Percentiles rank a stretch among this genome's conserved stretches.
Conservation (phyloP, 92 coral and sea anemone species). For the Phenganax marumi region DNA sequence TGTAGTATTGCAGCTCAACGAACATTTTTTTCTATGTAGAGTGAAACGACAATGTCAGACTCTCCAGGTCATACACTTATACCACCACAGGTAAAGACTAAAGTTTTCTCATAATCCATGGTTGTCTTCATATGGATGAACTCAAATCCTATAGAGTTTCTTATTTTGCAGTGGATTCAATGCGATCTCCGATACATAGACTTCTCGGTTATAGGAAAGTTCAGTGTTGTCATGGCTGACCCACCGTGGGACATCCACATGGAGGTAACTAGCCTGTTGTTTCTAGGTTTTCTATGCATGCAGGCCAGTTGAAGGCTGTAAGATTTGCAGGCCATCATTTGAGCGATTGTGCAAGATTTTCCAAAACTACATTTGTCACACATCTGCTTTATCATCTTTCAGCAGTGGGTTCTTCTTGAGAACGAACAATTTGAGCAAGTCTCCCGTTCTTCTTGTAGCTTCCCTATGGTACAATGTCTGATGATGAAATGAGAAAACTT, state of each 20-base stretch:
- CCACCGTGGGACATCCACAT: constrained; percentile 99
- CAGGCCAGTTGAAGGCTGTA: too few relatives aligned
- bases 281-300: neutral
- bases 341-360: too few relatives aligned
- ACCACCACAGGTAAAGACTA: constrained; percentile 24
- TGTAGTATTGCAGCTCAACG: neutral
- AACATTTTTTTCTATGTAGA: constrained; percentile 1
- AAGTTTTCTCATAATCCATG: neutral
- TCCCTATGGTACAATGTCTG: constrained; percentile 98
- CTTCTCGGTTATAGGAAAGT: constrained; percentile 80
- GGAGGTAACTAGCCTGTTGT: constrained; percentile 65
- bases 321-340: too few relatives aligned
- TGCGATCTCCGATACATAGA: constrained; percentile 88
- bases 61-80: constrained; percentile 29
- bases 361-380: too few relatives aligned
- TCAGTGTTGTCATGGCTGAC: constrained; percentile 97
- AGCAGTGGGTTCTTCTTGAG: neutral
- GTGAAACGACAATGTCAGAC: constrained; percentile 35
- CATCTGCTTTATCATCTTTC: too few relatives aligned
- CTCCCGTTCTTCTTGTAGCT: constrained; percentile 50
- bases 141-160: neutral
- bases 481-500: constrained; percentile 94
- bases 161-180: constrained; percentile 74
- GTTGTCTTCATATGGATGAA: neutral
- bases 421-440: neutral